These are phyloP conservation scores for Sthenelais limicola DNA, from an alignment of 2,888 invertebrate species.

Conservation along the genomic window DNA sequence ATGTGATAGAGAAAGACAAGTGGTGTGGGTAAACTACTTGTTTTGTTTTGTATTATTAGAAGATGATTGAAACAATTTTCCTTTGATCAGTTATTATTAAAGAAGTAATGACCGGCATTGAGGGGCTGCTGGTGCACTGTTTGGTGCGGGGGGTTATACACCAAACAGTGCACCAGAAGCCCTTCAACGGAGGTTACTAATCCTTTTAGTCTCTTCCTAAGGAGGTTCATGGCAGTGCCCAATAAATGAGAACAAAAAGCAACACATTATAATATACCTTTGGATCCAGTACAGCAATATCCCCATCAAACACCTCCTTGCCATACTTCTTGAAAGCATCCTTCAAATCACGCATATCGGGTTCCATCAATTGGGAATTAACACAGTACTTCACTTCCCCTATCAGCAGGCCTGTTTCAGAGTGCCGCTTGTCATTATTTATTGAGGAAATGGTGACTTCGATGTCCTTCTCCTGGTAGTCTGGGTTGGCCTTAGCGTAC, in stretches of 20 bases:
- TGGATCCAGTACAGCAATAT: neutral
- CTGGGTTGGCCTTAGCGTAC: constrained; percentile 17
- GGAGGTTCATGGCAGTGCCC: no score
- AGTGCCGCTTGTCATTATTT: neutral
- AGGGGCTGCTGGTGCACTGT: no score
- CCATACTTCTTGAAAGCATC: constrained; percentile 15
- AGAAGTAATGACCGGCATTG: no score
- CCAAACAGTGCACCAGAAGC: no score
- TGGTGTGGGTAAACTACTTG: no score
- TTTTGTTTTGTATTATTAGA: no score
- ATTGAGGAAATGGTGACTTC: neutral
- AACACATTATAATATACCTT: neutral
- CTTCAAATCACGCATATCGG: neutral
- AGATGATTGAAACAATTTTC: no score
- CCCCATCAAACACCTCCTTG: constrained; percentile 12
- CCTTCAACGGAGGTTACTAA: no score
- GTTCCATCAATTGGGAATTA: neutral
- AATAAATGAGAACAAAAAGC: neutral
- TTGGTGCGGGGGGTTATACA: no score
- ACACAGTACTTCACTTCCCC: constrained; percentile 11
- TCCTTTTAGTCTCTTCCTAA: no score
- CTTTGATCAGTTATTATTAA: no score
- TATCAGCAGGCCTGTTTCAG: neutral
- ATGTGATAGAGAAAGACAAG: no score
- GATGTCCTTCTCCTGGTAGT: constrained; percentile 4